phyloP scores from a whole-genome alignment of 2,888 invertebrate genomes.

The Perizoma flavofasciatum region DNA sequence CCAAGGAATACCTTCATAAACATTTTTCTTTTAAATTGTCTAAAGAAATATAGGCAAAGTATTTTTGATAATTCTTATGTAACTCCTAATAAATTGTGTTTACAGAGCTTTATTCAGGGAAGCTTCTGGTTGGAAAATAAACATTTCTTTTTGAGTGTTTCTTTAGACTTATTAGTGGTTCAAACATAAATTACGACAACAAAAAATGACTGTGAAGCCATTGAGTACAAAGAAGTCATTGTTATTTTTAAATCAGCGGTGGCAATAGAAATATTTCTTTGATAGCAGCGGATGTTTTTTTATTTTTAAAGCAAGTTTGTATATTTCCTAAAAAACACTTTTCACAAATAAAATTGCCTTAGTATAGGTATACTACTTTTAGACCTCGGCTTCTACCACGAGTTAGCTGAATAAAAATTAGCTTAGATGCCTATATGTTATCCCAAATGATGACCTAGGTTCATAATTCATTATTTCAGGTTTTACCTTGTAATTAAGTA shows the following conservation, averaged over 20 bases:
- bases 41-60: constrained; percentile 4
- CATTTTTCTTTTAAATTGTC: constrained; percentile 8
- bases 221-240: constrained; percentile 48
- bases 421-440: too few relatives aligned
- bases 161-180: constrained; percentile 32
- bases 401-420: too few relatives aligned
- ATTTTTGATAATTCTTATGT: constrained; percentile 5
- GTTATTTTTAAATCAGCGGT: constrained; percentile 40
- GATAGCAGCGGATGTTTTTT: neutral
- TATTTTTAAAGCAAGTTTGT: neutral
- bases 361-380: too few relatives aligned
- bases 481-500: too few relatives aligned
- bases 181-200: constrained; percentile 55
- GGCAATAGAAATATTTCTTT: neutral
- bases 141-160: constrained; percentile 47
- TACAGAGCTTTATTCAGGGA: neutral
- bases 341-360: neutral
- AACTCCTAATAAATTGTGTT: constrained; percentile 6
- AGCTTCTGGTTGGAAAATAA: constrained; percentile 38
- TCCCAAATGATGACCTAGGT: too few relatives aligned
- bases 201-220: constrained; percentile 43
- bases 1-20: constrained; percentile 10
- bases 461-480: too few relatives aligned
- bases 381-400: too few relatives aligned
- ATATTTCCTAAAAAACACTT: neutral